Evolutionary conservation across 2,113 vertebrate genomes (phyloP).

Genomic region (Passer domesticus): DNA sequence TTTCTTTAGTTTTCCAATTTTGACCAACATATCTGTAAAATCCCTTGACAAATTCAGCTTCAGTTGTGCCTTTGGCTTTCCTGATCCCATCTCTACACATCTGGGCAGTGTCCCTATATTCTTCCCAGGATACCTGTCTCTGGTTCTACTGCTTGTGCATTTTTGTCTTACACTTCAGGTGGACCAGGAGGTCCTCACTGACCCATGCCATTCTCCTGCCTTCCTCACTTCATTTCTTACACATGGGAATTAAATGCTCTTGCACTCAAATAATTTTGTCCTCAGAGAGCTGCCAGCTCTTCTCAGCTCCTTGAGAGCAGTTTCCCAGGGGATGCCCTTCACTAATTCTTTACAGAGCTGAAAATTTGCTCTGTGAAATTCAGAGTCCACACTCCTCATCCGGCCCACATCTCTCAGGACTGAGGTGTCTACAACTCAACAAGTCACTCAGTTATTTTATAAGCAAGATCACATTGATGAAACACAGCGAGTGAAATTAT

Average conservation of each 20-base stretch:
- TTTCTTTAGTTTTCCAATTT: background rate
- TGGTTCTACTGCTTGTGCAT: background rate
- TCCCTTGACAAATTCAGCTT: background rate
- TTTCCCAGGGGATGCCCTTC: background rate
- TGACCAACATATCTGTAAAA: background rate
- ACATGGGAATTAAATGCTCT: background rate
- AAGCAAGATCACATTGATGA: background rate
- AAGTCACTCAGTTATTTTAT: background rate
- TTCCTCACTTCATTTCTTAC: background rate
- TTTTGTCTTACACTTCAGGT: background rate
- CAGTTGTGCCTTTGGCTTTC: background rate
- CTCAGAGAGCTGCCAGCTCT: background rate
- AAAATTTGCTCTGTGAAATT: background rate
- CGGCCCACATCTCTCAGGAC: background rate
- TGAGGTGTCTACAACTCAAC: rapidly evolving
- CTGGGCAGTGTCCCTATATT: background rate
- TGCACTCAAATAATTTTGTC: background rate
- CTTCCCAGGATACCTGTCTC: background rate
- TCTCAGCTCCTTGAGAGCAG: background rate
- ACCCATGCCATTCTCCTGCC: background rate
- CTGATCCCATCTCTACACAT: background rate
- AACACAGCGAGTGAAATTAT: background rate
- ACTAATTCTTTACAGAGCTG: background rate
- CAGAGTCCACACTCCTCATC: background rate
- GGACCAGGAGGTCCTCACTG: background rate